Evolutionary conservation across 1,140 invertebrate genomes (phyloP).

Genomic region (Eupeodes corollae): DNA sequence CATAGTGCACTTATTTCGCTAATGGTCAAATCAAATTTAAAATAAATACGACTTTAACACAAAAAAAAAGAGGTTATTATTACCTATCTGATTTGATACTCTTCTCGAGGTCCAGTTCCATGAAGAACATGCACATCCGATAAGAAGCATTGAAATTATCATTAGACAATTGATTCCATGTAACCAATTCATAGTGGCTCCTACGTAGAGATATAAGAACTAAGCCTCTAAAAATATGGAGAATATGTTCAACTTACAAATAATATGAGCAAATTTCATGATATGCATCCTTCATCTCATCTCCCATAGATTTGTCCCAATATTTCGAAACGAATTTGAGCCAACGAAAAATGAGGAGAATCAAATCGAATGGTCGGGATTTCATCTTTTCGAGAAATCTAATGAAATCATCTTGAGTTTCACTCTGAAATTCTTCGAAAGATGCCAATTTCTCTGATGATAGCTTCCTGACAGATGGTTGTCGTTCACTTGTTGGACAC

Average conservation of each 20-base stretch:
- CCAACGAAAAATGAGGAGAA: conserved; percentile 10
- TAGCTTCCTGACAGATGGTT: not conserved
- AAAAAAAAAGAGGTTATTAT: too few species aligned
- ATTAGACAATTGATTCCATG: conserved; percentile 7
- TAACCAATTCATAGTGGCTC: conserved; percentile 4
- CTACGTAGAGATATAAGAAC: not conserved
- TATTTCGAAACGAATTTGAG: conserved; percentile 10
- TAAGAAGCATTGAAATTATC: conserved; percentile 8
- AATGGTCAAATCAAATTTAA: not conserved
- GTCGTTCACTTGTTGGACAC: not conserved
- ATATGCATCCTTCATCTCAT: conserved; percentile 7
- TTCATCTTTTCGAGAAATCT: conserved; percentile 6
- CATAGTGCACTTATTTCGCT: conserved; percentile 7
- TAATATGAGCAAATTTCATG: conserved; percentile 10
- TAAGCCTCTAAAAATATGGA: not conserved
- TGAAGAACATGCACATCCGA: conserved; percentile 8
- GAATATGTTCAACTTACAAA: conserved; percentile 9
- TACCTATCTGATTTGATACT: conserved; percentile 1
- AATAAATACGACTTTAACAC: not conserved
- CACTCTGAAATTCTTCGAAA: conserved; percentile 7
- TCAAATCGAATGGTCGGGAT: conserved; percentile 6
- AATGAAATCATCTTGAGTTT: conserved; percentile 2
- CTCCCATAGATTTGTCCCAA: conserved; percentile 7
- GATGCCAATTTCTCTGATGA: not conserved
- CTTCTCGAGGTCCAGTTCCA: conserved; percentile 8